Evolutionary conservation across 1,140 invertebrate genomes (phyloP), one percentile per base, ranked within the genome.

Genomic region (Lepidurus arcticus): DNA sequence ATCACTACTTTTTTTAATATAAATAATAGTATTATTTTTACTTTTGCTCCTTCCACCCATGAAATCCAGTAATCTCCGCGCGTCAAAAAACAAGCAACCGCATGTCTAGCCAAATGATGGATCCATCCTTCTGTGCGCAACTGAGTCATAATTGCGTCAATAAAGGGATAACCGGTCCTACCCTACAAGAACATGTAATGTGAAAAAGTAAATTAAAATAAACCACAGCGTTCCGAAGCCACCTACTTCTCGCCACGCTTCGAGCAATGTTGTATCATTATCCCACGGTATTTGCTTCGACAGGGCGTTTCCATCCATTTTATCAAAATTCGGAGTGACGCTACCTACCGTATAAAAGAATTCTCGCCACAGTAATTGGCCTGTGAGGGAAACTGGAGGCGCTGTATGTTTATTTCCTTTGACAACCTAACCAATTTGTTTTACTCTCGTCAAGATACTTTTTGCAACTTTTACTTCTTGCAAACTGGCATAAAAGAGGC

Each of bases 331-430:
- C 1, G 87, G 85, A 84, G 90, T 91, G 80, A 88, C 89, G 13
- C 91, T 90, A 82, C 86, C 91, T 91, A 88, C 91, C 78, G 88
- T 90, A 83, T 93, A 93, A 83, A 93, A 93, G 82, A 92, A 93
- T 82, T 93, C 92, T 43, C 92, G 84, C 91, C 91, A 92, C 47
- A 93, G 89, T n/a, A 93, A 83, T 81, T 93, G 92, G 0, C 87
- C 91, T 44, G 89, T 82, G 3, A 90, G 82, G 1, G 89, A 90
- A 13, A 89, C 87, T 0, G 89, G 89, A 9, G 89, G 89, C 78
- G 87, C 84, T n/a, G 88, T 86, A 80, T 90, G 88, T 77, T 86
- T 85, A 42, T 84, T 83, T 13, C 86, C 85, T 81, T 81, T 84
- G 44, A 89, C 84, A 34, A 80, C n/a, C 78, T 80, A 76, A 74